Conservation (phyloP, 2,888 invertebrate species). For the Trachelus tabidus region DNA sequence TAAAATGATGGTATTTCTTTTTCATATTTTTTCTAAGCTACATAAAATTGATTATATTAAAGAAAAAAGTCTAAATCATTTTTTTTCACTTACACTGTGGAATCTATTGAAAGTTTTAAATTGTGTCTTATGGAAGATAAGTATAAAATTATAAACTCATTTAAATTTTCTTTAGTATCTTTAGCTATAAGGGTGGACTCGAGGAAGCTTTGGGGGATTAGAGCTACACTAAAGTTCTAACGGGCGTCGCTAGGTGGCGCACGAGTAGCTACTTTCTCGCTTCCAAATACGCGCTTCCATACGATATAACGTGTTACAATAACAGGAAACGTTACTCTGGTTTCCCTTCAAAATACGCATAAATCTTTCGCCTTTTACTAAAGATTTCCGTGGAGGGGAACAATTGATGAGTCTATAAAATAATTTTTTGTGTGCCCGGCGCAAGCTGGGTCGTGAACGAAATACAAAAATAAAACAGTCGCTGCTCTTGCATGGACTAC, state of each 20-base stretch:
- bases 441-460: conserved; percentile 43
- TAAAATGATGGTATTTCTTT: no score
- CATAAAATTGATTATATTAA: no score
- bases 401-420: conserved; percentile 54
- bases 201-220: background rate
- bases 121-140: no score
- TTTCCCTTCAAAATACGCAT: conserved; percentile 65
- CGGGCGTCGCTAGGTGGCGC: conserved; percentile 11
- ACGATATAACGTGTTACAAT: conserved; percentile 6
- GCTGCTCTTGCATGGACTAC: rapidly evolving
- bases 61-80: no score
- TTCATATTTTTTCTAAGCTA: no score
- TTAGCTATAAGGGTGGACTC: background rate
- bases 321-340: conserved; percentile 41
- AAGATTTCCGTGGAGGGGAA: conserved; percentile 66
- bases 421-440: conserved; percentile 56
- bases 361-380: conserved; percentile 69
- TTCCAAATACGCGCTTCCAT: background rate
- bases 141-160: no score
- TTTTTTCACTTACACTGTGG: no score
- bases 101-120: no score
- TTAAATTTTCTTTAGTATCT: no score
- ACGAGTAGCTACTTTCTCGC: conserved; percentile 8
- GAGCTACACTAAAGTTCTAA: background rate
- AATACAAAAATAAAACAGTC: conserved; percentile 19